Percentiles rank a stretch among this genome's conserved stretches.
Evolutionary conservation across 2,888 invertebrate genomes (phyloP).

Genomic region (Tholera decimalis): DNA sequence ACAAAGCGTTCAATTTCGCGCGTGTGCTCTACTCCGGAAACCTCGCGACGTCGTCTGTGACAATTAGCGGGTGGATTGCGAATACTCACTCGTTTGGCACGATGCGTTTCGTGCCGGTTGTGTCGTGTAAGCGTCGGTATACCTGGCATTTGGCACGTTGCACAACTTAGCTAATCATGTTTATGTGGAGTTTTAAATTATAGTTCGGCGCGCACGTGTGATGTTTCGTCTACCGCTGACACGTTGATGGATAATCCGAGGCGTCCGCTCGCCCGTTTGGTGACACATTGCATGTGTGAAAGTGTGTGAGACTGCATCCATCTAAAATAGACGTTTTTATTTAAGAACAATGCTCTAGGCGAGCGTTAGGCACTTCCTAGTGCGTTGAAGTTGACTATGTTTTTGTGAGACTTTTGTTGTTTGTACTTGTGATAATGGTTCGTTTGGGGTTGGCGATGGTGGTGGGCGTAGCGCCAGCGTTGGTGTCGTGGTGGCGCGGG

Average conservation of each 20-base stretch:
- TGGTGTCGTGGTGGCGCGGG: conserved; percentile 89
- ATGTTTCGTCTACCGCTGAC: conserved; percentile 58
- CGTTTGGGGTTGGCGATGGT: conserved; percentile 88
- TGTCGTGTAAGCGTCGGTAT: conserved; percentile 57
- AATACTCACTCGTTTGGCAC: conserved; percentile 59
- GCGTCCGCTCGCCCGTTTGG: conserved; percentile 75
- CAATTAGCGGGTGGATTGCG: conserved; percentile 58
- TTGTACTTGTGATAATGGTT: conserved; percentile 79
- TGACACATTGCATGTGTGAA: conserved; percentile 80
- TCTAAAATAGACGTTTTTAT: conserved; percentile 85
- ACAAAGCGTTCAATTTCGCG: conserved; percentile 45
- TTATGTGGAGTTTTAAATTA: conserved; percentile 56
- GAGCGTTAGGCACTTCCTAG: conserved; percentile 69
- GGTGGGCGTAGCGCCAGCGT: conserved; percentile 88
- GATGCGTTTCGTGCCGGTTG: conserved; percentile 65
- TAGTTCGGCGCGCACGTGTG: conserved; percentile 67
- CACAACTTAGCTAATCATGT: conserved; percentile 54
- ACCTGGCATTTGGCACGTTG: conserved; percentile 67
- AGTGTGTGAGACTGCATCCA: conserved; percentile 81
- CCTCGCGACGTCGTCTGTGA: conserved; percentile 42
- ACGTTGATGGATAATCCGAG: conserved; percentile 78
- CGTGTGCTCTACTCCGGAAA: conserved; percentile 37
- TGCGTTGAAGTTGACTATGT: conserved; percentile 64
- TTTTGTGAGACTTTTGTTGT: conserved; percentile 57
- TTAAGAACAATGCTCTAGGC: conserved; percentile 79